Base-by-base conservation (phyloP, 2,888 invertebrate genomes). In the Malacosoma neustria region DNA sequence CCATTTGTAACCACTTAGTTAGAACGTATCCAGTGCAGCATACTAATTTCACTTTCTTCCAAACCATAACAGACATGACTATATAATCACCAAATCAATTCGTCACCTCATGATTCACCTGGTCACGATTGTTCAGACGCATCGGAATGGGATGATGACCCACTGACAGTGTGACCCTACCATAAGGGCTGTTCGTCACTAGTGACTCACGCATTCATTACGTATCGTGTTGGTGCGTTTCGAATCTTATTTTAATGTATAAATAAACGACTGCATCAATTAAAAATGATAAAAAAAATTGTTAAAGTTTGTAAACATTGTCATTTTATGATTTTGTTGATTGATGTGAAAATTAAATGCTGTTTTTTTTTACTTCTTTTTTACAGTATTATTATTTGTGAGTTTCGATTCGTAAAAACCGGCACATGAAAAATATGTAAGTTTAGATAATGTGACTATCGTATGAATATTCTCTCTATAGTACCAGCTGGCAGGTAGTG, bases 211-310 rank as follows among this genome's bases (percentile, higher is more conserved):
- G 13, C 42, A 30, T 11, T 36, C 12, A 42, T 42, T 42, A 37
- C 41, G 33, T 37, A 38, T 9, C 30, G 22, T 32, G 14, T 12
- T 35, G 22, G 43, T 46, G 45, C 29, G 43, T 38, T 43, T 37
- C 41, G 38, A 35, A 35, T 44, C 45, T 46, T 50, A 57, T 46
- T 49, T 48, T 37, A 33, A 36, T 38, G 41, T 37, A 33, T 32
- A 14, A 36, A 37, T 38, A 30, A 22, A 22, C 6, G 2, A 9
- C 22, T n/a, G 22, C 5, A 22, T 22, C 9, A 22, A 22, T 5
- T 22, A 7, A 22, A 22, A 22, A 22, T 9, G 9, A 22, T 9
- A 4, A 9, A 22, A 9, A 22, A 22, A 22, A 5, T 22, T 22
- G 9, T 5, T 22, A 2, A 22, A 22, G 22, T 7, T 22, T 4